Conservation (phyloP, 2,888 invertebrate species). For the Pterobdella sp. region DNA sequence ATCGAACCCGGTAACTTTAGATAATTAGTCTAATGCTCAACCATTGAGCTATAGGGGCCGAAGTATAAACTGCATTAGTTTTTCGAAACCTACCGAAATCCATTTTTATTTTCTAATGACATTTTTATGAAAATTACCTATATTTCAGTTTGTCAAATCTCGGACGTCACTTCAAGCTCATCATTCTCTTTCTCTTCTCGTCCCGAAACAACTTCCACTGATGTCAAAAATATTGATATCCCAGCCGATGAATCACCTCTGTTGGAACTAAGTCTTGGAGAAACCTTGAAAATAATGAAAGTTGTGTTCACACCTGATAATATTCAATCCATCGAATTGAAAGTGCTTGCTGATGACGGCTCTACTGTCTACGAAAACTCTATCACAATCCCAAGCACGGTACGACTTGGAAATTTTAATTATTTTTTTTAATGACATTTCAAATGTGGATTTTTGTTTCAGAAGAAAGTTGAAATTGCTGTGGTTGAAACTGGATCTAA, state of each 20-base stretch:
- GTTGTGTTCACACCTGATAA: conserved; percentile 6
- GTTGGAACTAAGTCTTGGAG: background rate
- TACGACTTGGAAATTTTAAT: background rate
- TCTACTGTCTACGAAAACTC: background rate
- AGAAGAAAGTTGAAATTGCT: conserved; percentile 7
- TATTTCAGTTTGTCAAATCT: background rate
- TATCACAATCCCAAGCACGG: background rate
- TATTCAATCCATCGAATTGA: background rate
- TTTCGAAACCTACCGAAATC: too few species aligned
- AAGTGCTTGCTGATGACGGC: background rate
- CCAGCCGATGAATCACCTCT: background rate
- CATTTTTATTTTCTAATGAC: too few species aligned
- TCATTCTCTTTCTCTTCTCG: background rate
- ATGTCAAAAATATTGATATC: background rate
- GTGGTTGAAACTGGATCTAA: background rate
- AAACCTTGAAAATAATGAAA: background rate
- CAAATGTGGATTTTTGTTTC: background rate
- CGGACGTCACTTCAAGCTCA: background rate
- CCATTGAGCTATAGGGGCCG: too few species aligned
- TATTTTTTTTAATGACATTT: background rate
- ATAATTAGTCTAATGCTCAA: too few species aligned
- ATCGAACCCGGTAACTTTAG: too few species aligned
- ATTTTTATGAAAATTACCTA: too few species aligned
- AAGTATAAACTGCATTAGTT: too few species aligned
- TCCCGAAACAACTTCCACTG: background rate